Evolutionary conservation across 2,888 invertebrate genomes (phyloP), one percentile per base, ranked within the genome.

Genomic region (Norana najaformis): DNA sequence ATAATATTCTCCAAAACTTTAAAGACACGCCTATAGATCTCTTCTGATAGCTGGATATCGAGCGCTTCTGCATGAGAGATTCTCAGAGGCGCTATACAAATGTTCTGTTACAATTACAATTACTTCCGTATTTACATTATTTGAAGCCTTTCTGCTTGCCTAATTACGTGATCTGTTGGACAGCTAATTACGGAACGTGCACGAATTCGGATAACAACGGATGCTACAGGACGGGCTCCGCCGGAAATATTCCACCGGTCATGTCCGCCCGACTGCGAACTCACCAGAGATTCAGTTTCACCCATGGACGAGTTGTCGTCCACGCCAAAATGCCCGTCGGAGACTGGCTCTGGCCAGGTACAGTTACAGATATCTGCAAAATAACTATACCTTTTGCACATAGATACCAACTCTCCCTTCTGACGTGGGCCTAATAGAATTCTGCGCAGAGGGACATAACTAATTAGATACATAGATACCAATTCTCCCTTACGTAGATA

Each of bases 251-350:
- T n/a, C 91, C 91, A 34, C 96, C 97, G 0, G 95, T 96, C 91
- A 96, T 96, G 93, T 96, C 96, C 92, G 96, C 96, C 14, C 95
- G 96, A 88, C 90, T 97, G 38, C 1, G 91, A 23, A 39, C 89
- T 30, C n/a, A 18, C 18, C 11, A 89, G 39, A 83, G 85, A 30
- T 91, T 91, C 88, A 53, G 83, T 41, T 91, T 90, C 89, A 88
- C n/a, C 3, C 90, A 90, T 39, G 91, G 91, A 6, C 83, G 90
- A 38, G 90, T 90, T 23, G 91, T 90, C 23, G 41, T 90, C 88
- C 13, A 89, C 30, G 91, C 91, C n/a, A 91, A 91, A 82, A 91
- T 91, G 91, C 91, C 91, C 4, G 85, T 88, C 16, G 91, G 91
- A 30, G 91, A 91, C 82, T 91, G 91, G 92, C 41, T 91, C 35